phyloP scores from a whole-genome alignment of 2,113 vertebrate species.

The Laticauda laticaudata region DNA sequence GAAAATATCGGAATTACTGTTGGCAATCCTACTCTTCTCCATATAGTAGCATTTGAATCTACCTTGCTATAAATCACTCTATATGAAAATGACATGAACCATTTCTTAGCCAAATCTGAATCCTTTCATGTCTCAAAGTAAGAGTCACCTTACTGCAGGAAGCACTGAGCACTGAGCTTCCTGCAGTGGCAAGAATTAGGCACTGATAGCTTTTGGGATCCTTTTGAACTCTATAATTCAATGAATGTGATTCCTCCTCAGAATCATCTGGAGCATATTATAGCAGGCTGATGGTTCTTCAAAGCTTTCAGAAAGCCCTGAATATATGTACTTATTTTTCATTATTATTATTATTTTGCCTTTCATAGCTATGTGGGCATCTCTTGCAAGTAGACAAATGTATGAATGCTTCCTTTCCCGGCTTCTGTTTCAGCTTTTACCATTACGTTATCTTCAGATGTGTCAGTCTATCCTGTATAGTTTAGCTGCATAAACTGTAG shows the following conservation, averaged over 20 bases:
- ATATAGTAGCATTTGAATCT: neutral
- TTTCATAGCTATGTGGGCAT: neutral
- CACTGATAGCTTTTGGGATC: neutral
- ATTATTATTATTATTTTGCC: neutral
- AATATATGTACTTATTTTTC: neutral
- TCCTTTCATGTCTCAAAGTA: neutral
- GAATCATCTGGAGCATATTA: neutral
- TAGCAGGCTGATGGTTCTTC: neutral
- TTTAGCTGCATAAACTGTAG: neutral
- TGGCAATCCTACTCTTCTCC: neutral
- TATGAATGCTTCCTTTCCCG: neutral
- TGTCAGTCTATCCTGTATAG: neutral
- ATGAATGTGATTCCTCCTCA: neutral
- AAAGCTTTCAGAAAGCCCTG: neutral
- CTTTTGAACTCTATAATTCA: neutral
- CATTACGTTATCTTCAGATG: neutral
- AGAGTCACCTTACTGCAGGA: neutral
- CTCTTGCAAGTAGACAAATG: neutral
- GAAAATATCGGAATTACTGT: neutral
- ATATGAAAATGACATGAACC: neutral
- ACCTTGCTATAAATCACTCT: neutral
- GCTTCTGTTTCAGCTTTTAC: neutral
- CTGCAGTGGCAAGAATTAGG: neutral
- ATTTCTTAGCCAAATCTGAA: neutral
- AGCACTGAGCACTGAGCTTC: neutral